Evolutionary conservation across 2,797 vertebrate genomes (phyloP).

Genomic region (Erethizon dorsatum): DNA sequence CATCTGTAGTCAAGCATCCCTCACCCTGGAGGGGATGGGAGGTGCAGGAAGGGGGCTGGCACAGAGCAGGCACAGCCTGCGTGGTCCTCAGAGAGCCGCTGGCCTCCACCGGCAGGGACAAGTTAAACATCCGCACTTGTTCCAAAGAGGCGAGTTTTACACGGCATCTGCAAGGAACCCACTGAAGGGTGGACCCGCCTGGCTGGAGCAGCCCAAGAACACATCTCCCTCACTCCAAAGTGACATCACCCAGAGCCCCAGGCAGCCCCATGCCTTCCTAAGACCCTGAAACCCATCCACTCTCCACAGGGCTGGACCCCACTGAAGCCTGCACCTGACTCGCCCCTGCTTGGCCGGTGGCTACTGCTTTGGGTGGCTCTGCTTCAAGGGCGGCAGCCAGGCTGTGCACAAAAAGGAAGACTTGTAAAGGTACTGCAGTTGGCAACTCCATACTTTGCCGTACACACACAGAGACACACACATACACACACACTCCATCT

Average conservation of each 20-base stretch:
- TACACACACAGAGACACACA: background rate
- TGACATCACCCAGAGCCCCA: conserved; percentile 46
- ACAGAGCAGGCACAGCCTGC: fast-evolving
- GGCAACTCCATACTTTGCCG: background rate
- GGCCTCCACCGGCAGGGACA: conserved; percentile 21
- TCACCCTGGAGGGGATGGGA: background rate
- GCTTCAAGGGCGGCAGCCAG: background rate
- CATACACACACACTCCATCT: background rate
- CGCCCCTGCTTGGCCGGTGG: background rate
- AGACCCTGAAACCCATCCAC: background rate
- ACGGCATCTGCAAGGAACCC: background rate
- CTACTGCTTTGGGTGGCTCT: background rate
- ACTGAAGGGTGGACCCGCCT: background rate
- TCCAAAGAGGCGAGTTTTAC: background rate
- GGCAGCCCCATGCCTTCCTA: background rate
- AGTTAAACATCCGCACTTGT: background rate
- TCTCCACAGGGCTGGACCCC: background rate
- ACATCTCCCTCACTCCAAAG: background rate
- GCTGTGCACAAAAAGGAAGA: background rate
- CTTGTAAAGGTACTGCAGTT: background rate
- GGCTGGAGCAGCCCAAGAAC: background rate
- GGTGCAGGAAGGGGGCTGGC: background rate
- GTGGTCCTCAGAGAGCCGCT: background rate
- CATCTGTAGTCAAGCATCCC: background rate
- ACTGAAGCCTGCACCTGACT: background rate